These are phyloP conservation scores for Palythoa heliodiscus DNA, from an alignment of 92 coral and sea anemone genomes.

Conservation along the genomic window DNA sequence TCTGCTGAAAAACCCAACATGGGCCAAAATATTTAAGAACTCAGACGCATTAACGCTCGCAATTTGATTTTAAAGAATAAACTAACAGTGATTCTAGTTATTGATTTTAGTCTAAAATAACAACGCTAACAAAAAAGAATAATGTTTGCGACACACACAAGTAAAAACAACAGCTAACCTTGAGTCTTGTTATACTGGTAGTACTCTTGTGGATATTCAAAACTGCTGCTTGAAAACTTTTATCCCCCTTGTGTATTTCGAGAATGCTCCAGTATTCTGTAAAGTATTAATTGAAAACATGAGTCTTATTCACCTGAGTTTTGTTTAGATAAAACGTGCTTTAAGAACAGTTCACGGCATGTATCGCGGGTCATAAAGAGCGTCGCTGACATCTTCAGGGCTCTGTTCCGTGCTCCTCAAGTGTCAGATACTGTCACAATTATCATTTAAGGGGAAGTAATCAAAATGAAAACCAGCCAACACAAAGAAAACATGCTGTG, in stretches of 20 bases:
- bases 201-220: background rate
- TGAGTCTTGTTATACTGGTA: background rate
- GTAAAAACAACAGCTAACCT: background rate
- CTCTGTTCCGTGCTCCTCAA: background rate
- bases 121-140: too few relatives aligned
- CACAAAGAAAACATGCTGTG: background rate
- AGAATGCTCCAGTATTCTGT: background rate
- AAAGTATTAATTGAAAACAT: background rate
- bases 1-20: too few relatives aligned
- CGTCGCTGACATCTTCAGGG: background rate
- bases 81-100: too few relatives aligned
- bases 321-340: background rate
- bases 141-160: background rate
- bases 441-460: conserved; percentile 9
- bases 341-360: too few relatives aligned
- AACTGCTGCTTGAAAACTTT: background rate
- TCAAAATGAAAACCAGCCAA: background rate
- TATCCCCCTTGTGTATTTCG: background rate
- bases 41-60: too few relatives aligned
- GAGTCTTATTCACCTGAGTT: background rate
- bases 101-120: too few relatives aligned
- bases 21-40: too few relatives aligned
- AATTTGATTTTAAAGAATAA: too few relatives aligned
- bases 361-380: background rate
- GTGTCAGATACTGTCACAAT: background rate